Base-by-base conservation (phyloP, 2,888 invertebrate genomes). In the Standfussiana lucernea region DNA sequence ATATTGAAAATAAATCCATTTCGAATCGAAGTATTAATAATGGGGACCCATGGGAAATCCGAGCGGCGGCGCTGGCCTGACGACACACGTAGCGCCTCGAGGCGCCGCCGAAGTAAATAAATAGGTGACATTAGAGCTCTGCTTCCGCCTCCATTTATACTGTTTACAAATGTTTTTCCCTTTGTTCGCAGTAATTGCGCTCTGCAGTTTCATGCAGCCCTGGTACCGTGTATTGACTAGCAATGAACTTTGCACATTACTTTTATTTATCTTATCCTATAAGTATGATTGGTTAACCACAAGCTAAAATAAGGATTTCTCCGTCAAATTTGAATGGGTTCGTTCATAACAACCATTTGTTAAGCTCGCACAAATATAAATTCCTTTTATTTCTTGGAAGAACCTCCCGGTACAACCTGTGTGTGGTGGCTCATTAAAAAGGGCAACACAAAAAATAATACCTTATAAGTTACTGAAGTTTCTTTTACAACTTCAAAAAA, bases 21-120 rank as follows among this genome's bases (percentile, higher is more conserved):
- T 83, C 78, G 77, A 89, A 89, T 88, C 79, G 78, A 80, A 79
- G 86, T 85, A 89, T 89, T 89, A 90, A 85, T 86, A 87, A 88
- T 83, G 80, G 82, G 74, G 71, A 66, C 90, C 88, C 89, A 84
- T 86, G 92, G 89, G 91, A 90, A 91, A 92, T 91, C 85, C 82
- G 83, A 83, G 80, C 77, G 72, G 59, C 65, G 45, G 32, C 70
- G 66, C 59, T 28, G 71, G 65, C 64, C 59, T 28, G 71, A 62
- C 64, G 68, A 53, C 61, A 68, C 61, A 69, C 61, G 71, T 70
- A 75, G 77, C 70, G 72, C 70, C 77, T 72, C 50, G 78, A 73
- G 70, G 72, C 69, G 68, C 56, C 69, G 68, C 56, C 71, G 79
- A 70, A 80, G 75, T 84, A 86, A 85, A 87, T 86, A 85, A 82